Evolutionary conservation across 1,140 invertebrate genomes (phyloP), one percentile per base, ranked within the genome.

Genomic region (Drosophila baimaii): DNA sequence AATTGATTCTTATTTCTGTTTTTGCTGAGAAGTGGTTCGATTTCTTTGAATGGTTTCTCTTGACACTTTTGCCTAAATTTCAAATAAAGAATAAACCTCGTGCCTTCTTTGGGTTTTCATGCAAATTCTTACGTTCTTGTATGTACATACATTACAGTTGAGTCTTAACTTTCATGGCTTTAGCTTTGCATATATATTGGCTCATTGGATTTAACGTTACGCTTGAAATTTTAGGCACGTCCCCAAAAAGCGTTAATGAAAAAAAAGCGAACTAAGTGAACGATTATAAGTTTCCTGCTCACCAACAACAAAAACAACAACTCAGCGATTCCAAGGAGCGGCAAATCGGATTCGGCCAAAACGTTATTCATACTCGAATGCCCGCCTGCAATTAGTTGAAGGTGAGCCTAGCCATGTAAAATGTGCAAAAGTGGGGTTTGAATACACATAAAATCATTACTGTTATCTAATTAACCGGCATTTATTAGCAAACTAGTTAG

Each of bases 241-340:
- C 25, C 39, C 25, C 31, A 31, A 25, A 51, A 62, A 73, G 37
- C 37, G 47, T 73, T 73, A 73, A 73, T 73, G 70, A 73, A 72
- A 44, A 73, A 72, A 44, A 52, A 37, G 9, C n/a, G 7, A 17
- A 27, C 66, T 17, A 54, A 62, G 46, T 73, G 68, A 73, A 52
- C 68, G 49, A 73, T 73, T 73, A 72, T 46, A 73, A 73, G 37
- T 73, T 72, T 61, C 68, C 68, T 61, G 35, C 49, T 47, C 33
- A 13, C 23, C 31, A 46, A 47, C 31, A 49, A 10, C 61, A 62
- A 62, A 25, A 27, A 43, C 27, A 29, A 10, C 35, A 63, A 51
- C 33, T 7, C 35, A 63, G 41, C 33, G 12, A 27, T 37, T 33
- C 17, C 31, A 69, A 71, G 68, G 68, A 71, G 68, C 68, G 63